A percentile compares a stretch with the other conserved stretches of the same genome.
Evolutionary conservation across 2,797 vertebrate genomes (phyloP).

Genomic region (Neosalanx taihuensis): DNA sequence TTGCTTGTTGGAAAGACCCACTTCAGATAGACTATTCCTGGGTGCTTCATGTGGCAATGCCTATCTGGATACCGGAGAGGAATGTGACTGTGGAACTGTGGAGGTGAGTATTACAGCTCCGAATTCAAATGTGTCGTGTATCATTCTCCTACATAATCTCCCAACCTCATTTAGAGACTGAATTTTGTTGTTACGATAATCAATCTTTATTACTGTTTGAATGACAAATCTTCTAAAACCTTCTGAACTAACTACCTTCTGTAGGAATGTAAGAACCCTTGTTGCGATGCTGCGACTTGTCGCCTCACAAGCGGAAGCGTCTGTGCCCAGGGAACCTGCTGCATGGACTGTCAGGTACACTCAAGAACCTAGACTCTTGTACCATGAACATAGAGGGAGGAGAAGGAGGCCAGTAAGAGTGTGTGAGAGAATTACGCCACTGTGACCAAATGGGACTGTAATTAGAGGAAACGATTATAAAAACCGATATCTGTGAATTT

Average conservation of each 20-base stretch:
- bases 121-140: not conserved
- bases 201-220: not conserved
- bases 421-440: conserved; percentile 3
- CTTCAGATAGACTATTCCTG: conserved; percentile 54
- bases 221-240: not conserved
- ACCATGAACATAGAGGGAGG: conserved; percentile 7
- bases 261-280: conserved; percentile 81
- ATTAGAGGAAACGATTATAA: too few species aligned
- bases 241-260: not conserved
- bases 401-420: conserved; percentile 1
- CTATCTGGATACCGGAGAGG: conserved; percentile 83
- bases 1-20: conserved; percentile 76
- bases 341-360: conserved; percentile 81
- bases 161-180: not conserved
- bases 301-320: conserved; percentile 72
- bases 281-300: conserved; percentile 86
- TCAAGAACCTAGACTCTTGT: conserved; percentile 12
- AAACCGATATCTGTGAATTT: not conserved
- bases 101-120: conserved; percentile 64
- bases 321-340: conserved; percentile 83
- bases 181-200: not conserved
- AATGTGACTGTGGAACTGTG: conserved; percentile 85
- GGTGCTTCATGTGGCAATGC: conserved; percentile 81
- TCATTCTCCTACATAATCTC: not conserved
- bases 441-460: not conserved